Evolutionary conservation across 1,140 invertebrate genomes (phyloP), one percentile per base, ranked within the genome.

Genomic region (Oppia nitens): DNA sequence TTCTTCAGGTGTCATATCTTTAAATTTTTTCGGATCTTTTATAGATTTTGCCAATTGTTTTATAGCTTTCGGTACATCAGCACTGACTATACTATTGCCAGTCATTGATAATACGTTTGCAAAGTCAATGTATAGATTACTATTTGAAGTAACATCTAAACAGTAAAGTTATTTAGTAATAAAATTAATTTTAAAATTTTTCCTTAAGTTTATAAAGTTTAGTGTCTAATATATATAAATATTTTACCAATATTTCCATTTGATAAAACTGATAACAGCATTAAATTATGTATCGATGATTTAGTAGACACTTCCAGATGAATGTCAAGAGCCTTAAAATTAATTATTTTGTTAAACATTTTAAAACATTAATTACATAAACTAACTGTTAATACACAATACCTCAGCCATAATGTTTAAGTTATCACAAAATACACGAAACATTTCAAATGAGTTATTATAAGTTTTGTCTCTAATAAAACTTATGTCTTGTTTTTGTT

Each of bases 81-180:
- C 32, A 17, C 32, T 40, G 6, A 40, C 32, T 40, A 40, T 40
- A 40, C 17, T 40, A 6, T 40, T 6, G 6, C 32, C 32, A 40
- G 32, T 40, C 32, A 17, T 9, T 40, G 32, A 40, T 40, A 40
- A 40, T 6, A 40, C 32, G 17, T 40, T 40, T 11, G 27, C 53
- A 4, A 54, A 40, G 23, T 54, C 28, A 3, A 20, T 29, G 3
- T 32, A 20, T 20, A 67, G 66, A 26, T 51, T 57, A 27, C 76
- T 76, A 2, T 86, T 77, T 66, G 80, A 81, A 26, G 83, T 84
- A 57, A 83, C 71, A 1, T 84, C 79, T 40, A 40, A n/a, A n/a
- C n/a, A n/a, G n/a, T n/a, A n/a, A n/a, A n/a, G n/a, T n/a, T n/a
- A n/a, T n/a, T 48, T 81, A 74, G 1, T 68, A 69, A 55, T 79